Evolutionary conservation across 2,113 vertebrate genomes (phyloP).

Genomic region (human (Homo sapiens)): GRCh38 chr14:33465001-33465500

Average conservation of each 20-base stretch:
- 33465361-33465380: not conserved
- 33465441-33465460: not conserved
- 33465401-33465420: not conserved
- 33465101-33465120: not conserved
- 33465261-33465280: not conserved
- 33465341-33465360: not conserved
- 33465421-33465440: not conserved
- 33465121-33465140: not conserved
- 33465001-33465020: not conserved
- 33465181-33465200: not conserved
- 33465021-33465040: not conserved
- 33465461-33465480: not conserved
- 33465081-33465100: conserved; percentile 16
- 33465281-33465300: not conserved
- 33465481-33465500: not conserved
- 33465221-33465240: not conserved
- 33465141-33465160: not conserved
- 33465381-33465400: not conserved
- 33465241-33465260: not conserved
- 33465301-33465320: not conserved
- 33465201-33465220: not conserved
- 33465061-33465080: not conserved
- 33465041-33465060: not conserved
- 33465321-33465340: not conserved
- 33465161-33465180: not conserved